Evolutionary conservation across 2,797 vertebrate species (phyloP), one percentile per base, ranked within the genome.

Genomic region (Trachurus trachurus): DNA sequence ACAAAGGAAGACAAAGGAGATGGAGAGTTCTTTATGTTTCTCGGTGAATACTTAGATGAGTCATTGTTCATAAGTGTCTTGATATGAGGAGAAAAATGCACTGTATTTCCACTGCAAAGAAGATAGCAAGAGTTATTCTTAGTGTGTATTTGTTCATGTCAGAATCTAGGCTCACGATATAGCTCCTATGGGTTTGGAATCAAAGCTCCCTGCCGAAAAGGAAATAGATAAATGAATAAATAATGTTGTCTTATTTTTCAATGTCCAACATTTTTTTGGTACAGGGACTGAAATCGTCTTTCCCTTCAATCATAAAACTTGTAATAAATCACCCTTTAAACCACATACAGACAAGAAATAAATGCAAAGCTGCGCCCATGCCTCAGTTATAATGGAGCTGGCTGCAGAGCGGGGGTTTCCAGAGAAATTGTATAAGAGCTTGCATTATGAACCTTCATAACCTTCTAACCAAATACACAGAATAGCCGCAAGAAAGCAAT

Each of bases 401-500:
- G 57, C 56, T 65, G 70, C 6, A 11, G 45, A 60, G 39, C 42
- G 29, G 29, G 29, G 50, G 49, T 53, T 21, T 6, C 26, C 71
- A 40, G 0, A 0, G 44, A 70, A 12, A 70, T 72, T 19, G 70
- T 54, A 58, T 71, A n/a, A 47, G 19, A 63, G 68, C 64, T 71
- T 52, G n/a, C 44, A 73, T 80, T 78, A 76, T 78, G 65, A 82
- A 88, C 87, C 83, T 89, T 82, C 69, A 78, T 87, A 87, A 84
- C 79, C 76, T 81, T 83, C 57, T 65, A 81, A 85, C 53, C 71
- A 86, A 84, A 93, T 76, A 83, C 53, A 88, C 63, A 45, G 64
- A 65, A 85, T 74, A 69, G 78, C 88, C 61, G 34, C 47, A 26
- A 91, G 86, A 83, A 82, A 66, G 81, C 80, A 93, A 90, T 91